Evolutionary conservation across 2,888 invertebrate genomes (phyloP), one percentile per base, ranked within the genome.

Genomic region (Scrobipalpa costella): DNA sequence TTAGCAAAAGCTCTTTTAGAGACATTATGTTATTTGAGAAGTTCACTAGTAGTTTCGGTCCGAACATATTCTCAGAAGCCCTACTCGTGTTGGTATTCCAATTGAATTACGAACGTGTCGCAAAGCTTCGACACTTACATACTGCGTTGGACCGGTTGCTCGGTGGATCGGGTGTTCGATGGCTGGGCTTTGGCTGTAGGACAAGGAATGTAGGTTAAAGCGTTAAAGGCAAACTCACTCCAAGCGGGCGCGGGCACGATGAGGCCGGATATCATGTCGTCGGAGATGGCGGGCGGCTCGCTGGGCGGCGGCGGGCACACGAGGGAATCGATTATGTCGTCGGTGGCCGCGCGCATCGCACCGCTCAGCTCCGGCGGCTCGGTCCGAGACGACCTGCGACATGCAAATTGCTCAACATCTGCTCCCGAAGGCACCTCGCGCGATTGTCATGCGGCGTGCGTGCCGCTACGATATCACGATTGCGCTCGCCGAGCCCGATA

Each of bases 241-340:
- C 97, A 97, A 84, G 97, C 97, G 64, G 98, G 99, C 63, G 98
- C 98, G 21, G 98, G 98, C 69, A 99, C 98, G 86, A 98, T 98
- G 81, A 99, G 94, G 66, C 97, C 98, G 68, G 97, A 97, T 83
- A 99, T 97, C 96, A 97, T 97, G 92, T 98, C 98, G 88, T 98
- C 98, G 79, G 96, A 97, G 90, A 98, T 97, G 83, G 96, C 95
- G 65, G 97, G 96, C 68, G 98, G 98, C 83, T 98, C 98, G 69
- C 95, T 94, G 63, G 99, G 98, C 67, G 99, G 98, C 66, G 98
- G 98, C 66, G 98, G 98, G 89, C 98, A 98, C 69, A 98, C 98
- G 79, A 98, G 94, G 75, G 96, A 97, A 87, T 98, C 98, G 84
- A 98, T 98, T 92, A 98, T 97, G 84, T 97, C 97, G 85, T 98